Evolutionary conservation across 1,140 invertebrate species (phyloP).

Genomic region (Rhopalosiphum maidis): DNA sequence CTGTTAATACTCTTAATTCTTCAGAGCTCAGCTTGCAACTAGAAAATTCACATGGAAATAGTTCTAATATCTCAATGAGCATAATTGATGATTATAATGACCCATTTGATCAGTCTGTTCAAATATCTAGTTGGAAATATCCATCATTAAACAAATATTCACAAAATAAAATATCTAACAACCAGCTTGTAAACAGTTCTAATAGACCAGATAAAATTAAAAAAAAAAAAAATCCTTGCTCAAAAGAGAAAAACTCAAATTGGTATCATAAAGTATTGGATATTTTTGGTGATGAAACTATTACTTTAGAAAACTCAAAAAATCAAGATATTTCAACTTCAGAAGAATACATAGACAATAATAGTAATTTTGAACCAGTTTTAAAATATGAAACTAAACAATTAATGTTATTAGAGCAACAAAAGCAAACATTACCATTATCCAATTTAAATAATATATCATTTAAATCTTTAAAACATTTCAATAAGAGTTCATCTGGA

Average conservation of each 20-base stretch:
- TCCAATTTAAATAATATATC: neutral
- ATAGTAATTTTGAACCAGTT: neutral
- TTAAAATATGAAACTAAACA: neutral
- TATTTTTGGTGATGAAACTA: neutral
- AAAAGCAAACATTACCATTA: neutral
- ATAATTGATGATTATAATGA: neutral
- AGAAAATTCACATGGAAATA: neutral
- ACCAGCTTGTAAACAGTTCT: neutral
- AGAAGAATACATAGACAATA: neutral
- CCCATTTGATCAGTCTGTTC: neutral
- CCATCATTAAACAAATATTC: neutral
- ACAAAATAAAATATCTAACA: neutral
- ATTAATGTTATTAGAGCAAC: neutral
- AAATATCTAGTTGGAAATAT: constrained; percentile 8
- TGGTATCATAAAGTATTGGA: constrained; percentile 41
- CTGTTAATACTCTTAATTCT: neutral
- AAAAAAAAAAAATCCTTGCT: neutral
- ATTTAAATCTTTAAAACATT: neutral
- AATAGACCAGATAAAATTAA: neutral
- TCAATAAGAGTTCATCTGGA: neutral
- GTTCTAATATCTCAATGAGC: neutral
- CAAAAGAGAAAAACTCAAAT: constrained; percentile 16
- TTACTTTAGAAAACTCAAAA: neutral
- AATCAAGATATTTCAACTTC: neutral
- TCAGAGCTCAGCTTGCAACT: neutral